Conservation (phyloP, 2,888 invertebrate species). For the Perithous albicinctus region DNA sequence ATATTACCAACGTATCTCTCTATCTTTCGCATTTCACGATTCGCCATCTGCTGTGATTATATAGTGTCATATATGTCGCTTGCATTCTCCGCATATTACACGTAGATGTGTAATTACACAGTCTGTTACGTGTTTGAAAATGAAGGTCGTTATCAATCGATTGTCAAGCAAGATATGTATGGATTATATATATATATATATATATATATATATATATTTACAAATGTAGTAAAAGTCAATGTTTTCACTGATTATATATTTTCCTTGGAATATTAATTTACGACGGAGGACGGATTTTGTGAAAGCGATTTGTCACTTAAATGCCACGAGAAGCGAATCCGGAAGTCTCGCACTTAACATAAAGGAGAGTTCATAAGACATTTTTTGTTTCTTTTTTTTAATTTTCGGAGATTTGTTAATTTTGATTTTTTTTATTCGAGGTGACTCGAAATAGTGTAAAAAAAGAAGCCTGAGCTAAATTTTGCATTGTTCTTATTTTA, state of each 20-base stretch:
- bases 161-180: slow-evolving; percentile 73
- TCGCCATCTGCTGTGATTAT: slow-evolving; percentile 29
- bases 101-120: slow-evolving; percentile 79
- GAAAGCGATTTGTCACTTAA: not conserved
- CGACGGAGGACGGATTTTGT: slow-evolving; percentile 29
- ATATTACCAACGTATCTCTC: slow-evolving; percentile 7
- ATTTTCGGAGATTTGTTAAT: too few species aligned
- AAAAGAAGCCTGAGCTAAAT: too few species aligned
- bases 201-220: not conserved
- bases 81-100: not conserved
- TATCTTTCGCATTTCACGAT: slow-evolving; percentile 25
- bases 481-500: too few species aligned
- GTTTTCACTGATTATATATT: not conserved
- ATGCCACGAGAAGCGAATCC: not conserved
- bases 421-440: too few species aligned
- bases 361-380: too few species aligned
- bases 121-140: slow-evolving; percentile 81
- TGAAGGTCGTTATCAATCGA: slow-evolving; percentile 76
- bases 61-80: not conserved
- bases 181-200: not conserved
- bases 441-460: too few species aligned
- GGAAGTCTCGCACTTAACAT: not conserved
- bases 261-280: slow-evolving; percentile 6
- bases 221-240: not conserved
- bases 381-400: too few species aligned